Percentiles rank a stretch among this genome's conserved stretches.
phyloP scores from a whole-genome alignment of 2,113 vertebrate genomes.

The Butorides virescens region DNA sequence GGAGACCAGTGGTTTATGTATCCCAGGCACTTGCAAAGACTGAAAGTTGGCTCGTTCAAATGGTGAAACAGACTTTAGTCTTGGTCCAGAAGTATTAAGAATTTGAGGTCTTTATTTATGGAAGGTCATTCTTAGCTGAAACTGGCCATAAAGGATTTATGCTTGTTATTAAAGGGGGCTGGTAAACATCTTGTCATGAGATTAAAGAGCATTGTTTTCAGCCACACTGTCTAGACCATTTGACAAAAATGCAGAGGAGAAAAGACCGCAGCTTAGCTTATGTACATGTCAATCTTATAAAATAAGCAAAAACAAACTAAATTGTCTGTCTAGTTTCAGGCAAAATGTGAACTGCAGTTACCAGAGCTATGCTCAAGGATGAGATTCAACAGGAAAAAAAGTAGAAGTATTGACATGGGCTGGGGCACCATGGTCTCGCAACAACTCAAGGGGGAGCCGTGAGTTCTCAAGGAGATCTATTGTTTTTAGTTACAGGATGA shows the following conservation, averaged over 20 bases:
- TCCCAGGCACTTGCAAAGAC: neutral
- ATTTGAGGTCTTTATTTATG: conserved; percentile 13
- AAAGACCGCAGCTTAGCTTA: neutral
- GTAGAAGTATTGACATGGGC: neutral
- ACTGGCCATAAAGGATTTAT: neutral
- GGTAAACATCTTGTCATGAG: neutral
- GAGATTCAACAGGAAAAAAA: neutral
- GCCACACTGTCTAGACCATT: neutral
- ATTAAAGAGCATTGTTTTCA: neutral
- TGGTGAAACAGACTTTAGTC: neutral
- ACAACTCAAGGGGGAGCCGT: neutral
- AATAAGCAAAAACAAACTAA: neutral
- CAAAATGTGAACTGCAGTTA: neutral
- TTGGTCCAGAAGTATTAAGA: neutral
- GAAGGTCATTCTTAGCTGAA: neutral
- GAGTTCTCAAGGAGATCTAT: neutral
- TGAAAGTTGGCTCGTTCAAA: neutral
- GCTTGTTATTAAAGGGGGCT: neutral
- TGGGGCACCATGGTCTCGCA: neutral
- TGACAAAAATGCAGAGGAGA: neutral
- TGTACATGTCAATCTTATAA: neutral
- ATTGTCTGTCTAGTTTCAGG: neutral
- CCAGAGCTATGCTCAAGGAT: neutral
- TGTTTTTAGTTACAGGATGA: neutral
- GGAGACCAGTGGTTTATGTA: neutral